Percentiles rank a stretch among this genome's conserved stretches.
Evolutionary conservation across 2,113 vertebrate genomes (phyloP).

Genomic region (Clarias gariepinus): DNA sequence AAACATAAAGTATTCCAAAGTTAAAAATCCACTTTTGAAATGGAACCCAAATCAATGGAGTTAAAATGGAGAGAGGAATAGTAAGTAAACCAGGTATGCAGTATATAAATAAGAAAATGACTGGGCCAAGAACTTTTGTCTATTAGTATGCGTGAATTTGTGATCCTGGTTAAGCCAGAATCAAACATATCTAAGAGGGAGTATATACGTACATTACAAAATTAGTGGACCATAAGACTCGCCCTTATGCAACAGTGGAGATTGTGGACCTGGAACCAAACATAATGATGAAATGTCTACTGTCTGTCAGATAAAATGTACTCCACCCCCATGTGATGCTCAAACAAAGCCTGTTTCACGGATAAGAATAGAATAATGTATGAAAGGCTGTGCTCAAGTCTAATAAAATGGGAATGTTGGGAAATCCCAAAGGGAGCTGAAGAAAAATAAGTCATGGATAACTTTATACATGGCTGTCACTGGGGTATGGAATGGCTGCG

Average conservation of each 20-base stretch:
- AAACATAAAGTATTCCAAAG: neutral
- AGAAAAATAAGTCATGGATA: neutral
- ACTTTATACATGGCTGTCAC: neutral
- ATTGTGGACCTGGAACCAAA: neutral
- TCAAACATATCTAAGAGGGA: neutral
- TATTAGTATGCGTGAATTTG: neutral
- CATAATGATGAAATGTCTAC: neutral
- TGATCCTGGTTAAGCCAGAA: neutral
- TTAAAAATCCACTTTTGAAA: neutral
- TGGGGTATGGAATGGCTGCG: neutral
- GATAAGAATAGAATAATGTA: neutral
- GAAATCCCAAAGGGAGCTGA: constrained; percentile 6
- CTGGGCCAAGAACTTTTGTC: neutral
- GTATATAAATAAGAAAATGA: neutral
- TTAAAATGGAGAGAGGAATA: too few species aligned
- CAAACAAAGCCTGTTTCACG: neutral
- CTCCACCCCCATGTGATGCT: neutral
- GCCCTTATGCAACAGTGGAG: neutral
- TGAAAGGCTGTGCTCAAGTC: neutral
- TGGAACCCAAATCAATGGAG: neutral
- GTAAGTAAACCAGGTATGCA: neutral
- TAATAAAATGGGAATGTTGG: neutral
- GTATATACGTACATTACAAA: neutral
- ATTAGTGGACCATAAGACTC: neutral
- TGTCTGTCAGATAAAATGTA: neutral